Evolutionary conservation across 2,113 vertebrate genomes (phyloP), one percentile per base, ranked within the genome.

Genomic region (Prinia subflava): DNA sequence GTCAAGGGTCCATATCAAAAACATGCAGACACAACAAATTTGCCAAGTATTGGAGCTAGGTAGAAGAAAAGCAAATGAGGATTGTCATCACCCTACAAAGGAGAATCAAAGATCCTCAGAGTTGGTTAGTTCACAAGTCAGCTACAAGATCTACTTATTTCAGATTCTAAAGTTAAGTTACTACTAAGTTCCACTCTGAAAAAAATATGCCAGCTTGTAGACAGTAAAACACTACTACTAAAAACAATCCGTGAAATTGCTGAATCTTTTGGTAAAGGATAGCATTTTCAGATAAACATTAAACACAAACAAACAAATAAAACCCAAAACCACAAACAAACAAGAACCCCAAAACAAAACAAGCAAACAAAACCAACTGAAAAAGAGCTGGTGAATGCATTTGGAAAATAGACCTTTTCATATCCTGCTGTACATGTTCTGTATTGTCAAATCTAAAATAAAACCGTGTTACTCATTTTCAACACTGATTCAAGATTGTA

Each of bases 321-420:
- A 57, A 39, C 4, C 4, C 3, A 47, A 46, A 64, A 11, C 15
- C 24, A 25, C 52, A 13, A 33, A 44, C 11, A 30, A 35, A 35
- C 9, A 33, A 33, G 37, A 13, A 22, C 2, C 20, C 3, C 5
- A 24, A 79, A 30, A 11, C 7, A 39, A 24, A 5, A 8, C 11
- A 46, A 44, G 6, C 16, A 35, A 19, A 69, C 25, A 55, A 63
- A 35, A 4, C 3, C 18, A 59, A 39, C 18, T 19, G 25, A 65
- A 65, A 31, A 67, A 31, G 5, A 23, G 20, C 24, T 7, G 2
- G 5, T 0, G 1, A 57, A 62, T 1, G 2, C 1, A 37, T 64
- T 80, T 50, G 25, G 33, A 68, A 86, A 7, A 47, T 24, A 2
- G 13, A 18, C 14, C 6, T 57, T 74, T 83, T 91, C 18, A 9